Percentiles rank a stretch among this genome's conserved stretches.
These are phyloP conservation scores for Accipiter cooperii DNA, from an alignment of 2,113 vertebrate species.

Conservation along the genomic window DNA sequence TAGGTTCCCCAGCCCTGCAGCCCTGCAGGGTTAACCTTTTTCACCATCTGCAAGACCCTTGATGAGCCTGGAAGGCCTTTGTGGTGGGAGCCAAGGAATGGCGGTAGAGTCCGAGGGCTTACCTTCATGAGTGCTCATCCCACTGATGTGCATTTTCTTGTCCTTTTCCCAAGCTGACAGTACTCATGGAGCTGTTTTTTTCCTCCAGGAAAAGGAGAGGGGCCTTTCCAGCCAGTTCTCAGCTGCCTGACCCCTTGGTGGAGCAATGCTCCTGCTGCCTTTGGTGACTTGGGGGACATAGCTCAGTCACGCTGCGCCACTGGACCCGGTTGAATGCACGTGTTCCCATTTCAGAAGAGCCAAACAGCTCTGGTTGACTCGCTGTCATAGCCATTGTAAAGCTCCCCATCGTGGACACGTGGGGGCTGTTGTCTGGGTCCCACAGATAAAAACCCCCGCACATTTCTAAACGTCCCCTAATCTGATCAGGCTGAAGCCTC, in stretches of 20 bases:
- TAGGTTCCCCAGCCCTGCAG: background rate
- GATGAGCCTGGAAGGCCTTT: background rate
- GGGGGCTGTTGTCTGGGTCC: background rate
- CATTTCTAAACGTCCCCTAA: background rate
- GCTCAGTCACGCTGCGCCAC: rapidly evolving
- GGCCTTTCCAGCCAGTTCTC: background rate
- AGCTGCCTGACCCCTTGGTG: background rate
- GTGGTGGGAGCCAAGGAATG: background rate
- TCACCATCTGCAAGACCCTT: background rate
- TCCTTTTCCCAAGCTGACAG: background rate
- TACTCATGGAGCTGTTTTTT: background rate
- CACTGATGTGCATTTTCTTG: background rate
- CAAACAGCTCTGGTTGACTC: background rate
- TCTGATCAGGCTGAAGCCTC: background rate
- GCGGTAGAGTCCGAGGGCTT: background rate
- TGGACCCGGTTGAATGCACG: background rate
- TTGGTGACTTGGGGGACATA: background rate
- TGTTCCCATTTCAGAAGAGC: background rate
- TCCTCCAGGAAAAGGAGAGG: background rate
- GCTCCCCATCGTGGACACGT: background rate
- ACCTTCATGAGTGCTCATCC: background rate
- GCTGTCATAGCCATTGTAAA: background rate
- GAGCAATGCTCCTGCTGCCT: background rate
- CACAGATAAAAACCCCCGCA: background rate
- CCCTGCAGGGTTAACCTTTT: background rate